These are phyloP conservation scores for Charaxes varanes DNA, from an alignment of 1,140 invertebrate species.

Conservation along the genomic window DNA sequence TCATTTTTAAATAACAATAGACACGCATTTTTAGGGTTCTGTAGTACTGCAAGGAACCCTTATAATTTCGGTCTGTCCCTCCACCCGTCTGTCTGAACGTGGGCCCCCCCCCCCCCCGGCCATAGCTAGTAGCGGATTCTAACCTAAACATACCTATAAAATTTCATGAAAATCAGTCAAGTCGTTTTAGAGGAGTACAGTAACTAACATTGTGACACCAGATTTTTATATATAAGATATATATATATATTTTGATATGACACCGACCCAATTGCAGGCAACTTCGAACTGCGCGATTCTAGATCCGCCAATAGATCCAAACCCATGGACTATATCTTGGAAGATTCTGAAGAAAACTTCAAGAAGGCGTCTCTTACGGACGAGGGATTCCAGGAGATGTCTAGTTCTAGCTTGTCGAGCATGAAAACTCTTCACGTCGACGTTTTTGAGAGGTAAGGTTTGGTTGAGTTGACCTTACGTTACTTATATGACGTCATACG, in stretches of 20 bases:
- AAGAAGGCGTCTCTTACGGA: slow-evolving; percentile 75
- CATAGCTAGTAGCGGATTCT: neutral
- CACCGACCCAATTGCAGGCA: slow-evolving; percentile 26
- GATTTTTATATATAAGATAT: too few species aligned
- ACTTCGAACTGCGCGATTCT: slow-evolving; percentile 47
- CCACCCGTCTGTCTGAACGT: too few species aligned
- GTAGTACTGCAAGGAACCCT: too few species aligned
- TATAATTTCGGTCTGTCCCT: too few species aligned
- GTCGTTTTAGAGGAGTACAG: too few species aligned
- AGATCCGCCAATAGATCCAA: slow-evolving; percentile 39
- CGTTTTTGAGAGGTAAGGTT: slow-evolving; percentile 42
- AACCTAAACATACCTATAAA: neutral
- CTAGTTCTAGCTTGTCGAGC: slow-evolving; percentile 55
- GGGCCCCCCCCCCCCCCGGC: too few species aligned
- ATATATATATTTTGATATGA: neutral
- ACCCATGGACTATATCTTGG: slow-evolving; percentile 46
- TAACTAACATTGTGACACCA: too few species aligned
- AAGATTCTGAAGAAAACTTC: slow-evolving; percentile 31
- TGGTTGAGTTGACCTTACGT: too few species aligned
- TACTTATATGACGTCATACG: too few species aligned
- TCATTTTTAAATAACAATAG: too few species aligned
- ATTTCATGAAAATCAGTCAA: too few species aligned
- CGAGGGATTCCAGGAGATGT: slow-evolving; percentile 80
- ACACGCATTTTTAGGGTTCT: too few species aligned
- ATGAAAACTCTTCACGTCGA: slow-evolving; percentile 48